Evolutionary conservation across 2,888 invertebrate genomes (phyloP).

Genomic region (Gerris lacustris): DNA sequence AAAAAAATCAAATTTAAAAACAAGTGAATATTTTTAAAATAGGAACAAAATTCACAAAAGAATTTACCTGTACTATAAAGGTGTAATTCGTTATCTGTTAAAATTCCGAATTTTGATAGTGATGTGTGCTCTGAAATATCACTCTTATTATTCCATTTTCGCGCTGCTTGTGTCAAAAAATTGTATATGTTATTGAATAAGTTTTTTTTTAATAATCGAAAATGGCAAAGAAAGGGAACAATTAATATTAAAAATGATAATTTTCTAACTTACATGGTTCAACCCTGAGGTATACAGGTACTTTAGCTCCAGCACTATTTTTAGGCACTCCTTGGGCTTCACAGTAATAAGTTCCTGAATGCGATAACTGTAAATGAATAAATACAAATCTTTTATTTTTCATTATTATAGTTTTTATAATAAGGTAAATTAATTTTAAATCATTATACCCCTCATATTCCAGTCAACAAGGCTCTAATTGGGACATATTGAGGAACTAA

Average conservation of each 20-base stretch:
- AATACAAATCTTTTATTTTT: neutral
- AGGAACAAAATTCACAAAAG: no score
- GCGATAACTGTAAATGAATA: constrained; percentile 43
- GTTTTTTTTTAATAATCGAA: no score
- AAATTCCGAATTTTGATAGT: constrained; percentile 43
- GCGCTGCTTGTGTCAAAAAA: constrained; percentile 30
- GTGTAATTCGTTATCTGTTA: constrained; percentile 47
- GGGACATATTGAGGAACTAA: no score
- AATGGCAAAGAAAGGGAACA: no score
- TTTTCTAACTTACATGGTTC: constrained; percentile 55
- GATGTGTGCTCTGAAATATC: constrained; percentile 32
- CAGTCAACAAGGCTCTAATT: no score
- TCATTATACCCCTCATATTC: no score
- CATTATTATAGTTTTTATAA: no score
- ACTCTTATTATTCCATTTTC: constrained; percentile 20
- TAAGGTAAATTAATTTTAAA: no score
- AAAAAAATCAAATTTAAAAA: no score
- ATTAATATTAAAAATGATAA: no score
- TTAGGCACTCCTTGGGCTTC: constrained; percentile 56
- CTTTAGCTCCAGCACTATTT: constrained; percentile 50
- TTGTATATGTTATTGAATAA: no score
- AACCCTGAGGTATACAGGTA: constrained; percentile 58
- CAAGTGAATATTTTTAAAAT: no score
- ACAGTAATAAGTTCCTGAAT: constrained; percentile 74
- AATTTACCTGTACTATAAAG: constrained; percentile 46